These are phyloP conservation scores for Tapirus indicus DNA, from an alignment of 2,797 vertebrate species.

Conservation along the genomic window DNA sequence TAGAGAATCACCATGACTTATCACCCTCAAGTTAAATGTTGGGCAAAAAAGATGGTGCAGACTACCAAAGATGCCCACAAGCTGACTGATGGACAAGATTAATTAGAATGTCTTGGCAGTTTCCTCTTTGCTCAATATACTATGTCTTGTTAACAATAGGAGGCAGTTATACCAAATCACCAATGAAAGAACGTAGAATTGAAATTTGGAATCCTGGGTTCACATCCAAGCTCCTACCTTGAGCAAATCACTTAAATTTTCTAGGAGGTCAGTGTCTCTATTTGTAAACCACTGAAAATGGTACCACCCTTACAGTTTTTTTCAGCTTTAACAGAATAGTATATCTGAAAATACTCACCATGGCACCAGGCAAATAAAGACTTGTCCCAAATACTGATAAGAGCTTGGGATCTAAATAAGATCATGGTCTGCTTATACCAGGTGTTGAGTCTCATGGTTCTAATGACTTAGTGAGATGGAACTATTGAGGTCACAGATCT, in stretches of 20 bases:
- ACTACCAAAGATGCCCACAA: not conserved
- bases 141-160: not conserved
- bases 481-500: not conserved
- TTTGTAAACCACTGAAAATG: constrained; percentile 27
- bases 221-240: not conserved
- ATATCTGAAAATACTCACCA: constrained; percentile 42
- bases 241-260: constrained; percentile 46
- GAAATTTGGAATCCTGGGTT: not conserved
- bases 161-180: constrained; percentile 21
- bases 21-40: not conserved
- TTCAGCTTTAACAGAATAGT: not conserved
- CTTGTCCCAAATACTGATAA: not conserved
- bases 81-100: not conserved
- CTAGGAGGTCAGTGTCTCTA: not conserved
- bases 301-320: not conserved
- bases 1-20: not conserved
- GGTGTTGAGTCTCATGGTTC: not conserved
- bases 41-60: not conserved
- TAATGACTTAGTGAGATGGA: not conserved
- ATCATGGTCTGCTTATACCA: constrained; percentile 6
- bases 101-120: not conserved
- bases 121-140: constrained; percentile 31
- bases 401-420: constrained; percentile 25
- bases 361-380: constrained; percentile 29
- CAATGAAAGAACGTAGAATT: not conserved